Evolutionary conservation across 2,113 vertebrate species (phyloP).

Genomic region (Seriola rivoliana): DNA sequence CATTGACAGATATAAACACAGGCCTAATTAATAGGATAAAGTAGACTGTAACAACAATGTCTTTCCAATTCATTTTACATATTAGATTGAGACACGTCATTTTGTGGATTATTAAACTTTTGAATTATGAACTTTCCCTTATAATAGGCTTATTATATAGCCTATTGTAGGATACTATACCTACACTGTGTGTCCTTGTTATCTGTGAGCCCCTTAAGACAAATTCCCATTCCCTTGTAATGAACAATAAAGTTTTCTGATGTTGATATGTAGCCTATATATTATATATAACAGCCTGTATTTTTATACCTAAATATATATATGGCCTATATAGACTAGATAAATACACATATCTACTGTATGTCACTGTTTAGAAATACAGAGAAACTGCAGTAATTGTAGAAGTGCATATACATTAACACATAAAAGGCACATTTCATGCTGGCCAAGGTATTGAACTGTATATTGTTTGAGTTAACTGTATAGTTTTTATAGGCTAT

Average conservation of each 20-base stretch:
- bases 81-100: not conserved
- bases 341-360: not conserved
- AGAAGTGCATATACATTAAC: not conserved
- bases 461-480: no score
- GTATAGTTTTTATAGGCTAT: no score
- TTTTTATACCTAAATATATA: not conserved
- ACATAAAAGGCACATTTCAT: not conserved
- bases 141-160: no score
- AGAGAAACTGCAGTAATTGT: not conserved
- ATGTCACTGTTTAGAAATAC: not conserved
- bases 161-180: not conserved
- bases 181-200: not conserved
- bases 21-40: slow-evolving; percentile 28
- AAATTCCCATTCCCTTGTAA: not conserved
- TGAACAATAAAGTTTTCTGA: not conserved
- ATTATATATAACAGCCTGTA: not conserved
- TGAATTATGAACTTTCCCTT: not conserved
- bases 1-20: not conserved
- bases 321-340: no score
- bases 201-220: not conserved
- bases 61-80: not conserved
- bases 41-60: not conserved
- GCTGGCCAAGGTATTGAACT: not conserved
- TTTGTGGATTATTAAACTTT: not conserved
- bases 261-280: not conserved